Base-by-base conservation (phyloP, 2,797 vertebrate genomes). In the Halcyon badia region DNA sequence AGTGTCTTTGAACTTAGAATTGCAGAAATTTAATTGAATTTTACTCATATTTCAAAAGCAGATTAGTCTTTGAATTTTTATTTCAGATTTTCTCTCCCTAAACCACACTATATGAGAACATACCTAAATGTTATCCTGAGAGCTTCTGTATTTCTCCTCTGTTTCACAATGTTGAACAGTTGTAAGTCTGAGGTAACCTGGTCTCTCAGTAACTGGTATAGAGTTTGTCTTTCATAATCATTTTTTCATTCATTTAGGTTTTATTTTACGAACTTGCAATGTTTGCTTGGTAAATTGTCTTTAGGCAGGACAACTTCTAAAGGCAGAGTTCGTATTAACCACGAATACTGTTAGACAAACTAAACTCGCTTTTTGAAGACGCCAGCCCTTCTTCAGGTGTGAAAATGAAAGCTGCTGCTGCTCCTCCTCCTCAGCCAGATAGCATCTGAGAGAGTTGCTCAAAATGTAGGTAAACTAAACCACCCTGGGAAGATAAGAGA, bases 41-140 rank as follows among this genome's bases (percentile, higher is more conserved):
- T 94, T 28, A 72, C 62, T 93, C 1, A 0, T 70, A 73, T 93
- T 95, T 95, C 90, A 94, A 84, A 84, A 94, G 77, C 48, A 76
- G 85, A 52, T 90, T 84, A 69, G 65, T 58, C 62, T 94, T 94
- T 90, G 84, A 87, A 89, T 91, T 86, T 92, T 94, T 85, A 80
- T 72, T 88, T 96, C 70, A 79, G 42, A 62, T 65, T 94, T 70
- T 91, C 66, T 90, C 39, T 88, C 0, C 5, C 31, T 72, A 31
- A 94, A 76, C 73, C 33, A 14, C 52, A 46, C 58, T 56, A 16
- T 79, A 30, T 56, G 24, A 88, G 70, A 81, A 54, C 30, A 69
- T 80, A 48, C 48, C 37, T 87, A 25, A 10, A 58, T 48, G 19
- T 85, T 93, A 46, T 76, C 75, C 86, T 87, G 84, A 91, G 95